These are phyloP conservation scores for Ictidomys tridecemlineatus DNA, from an alignment of 2,113 vertebrate genomes.

Conservation along the genomic window DNA sequence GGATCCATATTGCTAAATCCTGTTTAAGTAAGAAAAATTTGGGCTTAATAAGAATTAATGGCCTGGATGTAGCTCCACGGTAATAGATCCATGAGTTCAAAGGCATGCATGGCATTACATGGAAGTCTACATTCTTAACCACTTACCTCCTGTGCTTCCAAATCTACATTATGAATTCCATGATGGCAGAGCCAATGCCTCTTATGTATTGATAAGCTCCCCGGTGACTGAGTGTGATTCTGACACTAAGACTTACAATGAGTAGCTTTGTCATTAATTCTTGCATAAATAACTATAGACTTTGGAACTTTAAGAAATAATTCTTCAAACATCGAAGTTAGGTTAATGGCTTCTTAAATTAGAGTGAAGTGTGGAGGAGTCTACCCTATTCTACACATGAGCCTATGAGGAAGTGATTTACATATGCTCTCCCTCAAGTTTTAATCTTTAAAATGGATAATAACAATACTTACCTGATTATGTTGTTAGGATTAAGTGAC, in stretches of 20 bases:
- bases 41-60: neutral
- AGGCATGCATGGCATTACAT: neutral
- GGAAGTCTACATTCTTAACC: neutral
- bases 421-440: neutral
- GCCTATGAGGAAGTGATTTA: neutral
- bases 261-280: neutral
- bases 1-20: neutral
- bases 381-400: neutral
- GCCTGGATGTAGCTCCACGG: neutral
- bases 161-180: neutral
- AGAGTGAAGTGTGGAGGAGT: neutral
- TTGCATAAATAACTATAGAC: neutral
- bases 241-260: neutral
- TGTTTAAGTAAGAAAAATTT: neutral
- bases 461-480: neutral
- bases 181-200: neutral
- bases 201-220: neutral
- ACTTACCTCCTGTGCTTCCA: neutral
- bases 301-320: neutral
- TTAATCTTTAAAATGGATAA: neutral
- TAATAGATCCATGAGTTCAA: neutral
- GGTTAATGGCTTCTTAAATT: neutral
- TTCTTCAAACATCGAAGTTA: neutral
- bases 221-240: neutral
- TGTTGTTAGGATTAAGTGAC: neutral